phyloP scores from a whole-genome alignment of 2,888 invertebrate genomes.

The Phragmatobia fuliginosa region DNA sequence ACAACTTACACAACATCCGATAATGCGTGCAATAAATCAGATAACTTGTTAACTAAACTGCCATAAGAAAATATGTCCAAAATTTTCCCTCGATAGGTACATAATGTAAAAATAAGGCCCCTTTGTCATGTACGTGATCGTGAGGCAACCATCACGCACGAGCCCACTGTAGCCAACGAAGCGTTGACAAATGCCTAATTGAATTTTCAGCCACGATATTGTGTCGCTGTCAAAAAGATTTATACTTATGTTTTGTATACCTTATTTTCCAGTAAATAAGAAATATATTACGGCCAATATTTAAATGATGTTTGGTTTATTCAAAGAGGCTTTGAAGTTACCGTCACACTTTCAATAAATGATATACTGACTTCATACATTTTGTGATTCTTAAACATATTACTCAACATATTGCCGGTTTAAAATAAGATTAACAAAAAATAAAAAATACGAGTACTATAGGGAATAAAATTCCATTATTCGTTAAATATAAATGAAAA shows the following conservation, averaged over 20 bases:
- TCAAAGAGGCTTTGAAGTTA: not conserved
- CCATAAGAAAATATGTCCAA: conserved; percentile 40
- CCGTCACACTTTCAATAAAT: not conserved
- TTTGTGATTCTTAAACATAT: not conserved
- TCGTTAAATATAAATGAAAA: not conserved
- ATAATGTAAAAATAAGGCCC: conserved; percentile 69
- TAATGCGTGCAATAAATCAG: conserved; percentile 59
- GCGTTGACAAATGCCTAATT: conserved; percentile 79
- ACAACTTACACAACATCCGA: conserved; percentile 43
- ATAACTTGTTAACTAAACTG: conserved; percentile 52
- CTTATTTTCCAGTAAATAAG: conserved; percentile 29
- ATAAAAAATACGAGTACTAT: not conserved
- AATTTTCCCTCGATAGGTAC: conserved; percentile 46
- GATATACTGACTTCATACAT: not conserved
- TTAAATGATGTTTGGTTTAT: conserved; percentile 19
- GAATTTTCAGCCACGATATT: conserved; percentile 76
- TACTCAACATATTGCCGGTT: not conserved
- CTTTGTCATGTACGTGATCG: conserved; percentile 63
- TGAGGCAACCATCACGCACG: conserved; percentile 70
- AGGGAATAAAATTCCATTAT: not conserved
- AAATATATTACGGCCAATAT: conserved; percentile 17
- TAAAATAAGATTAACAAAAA: not conserved
- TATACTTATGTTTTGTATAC: conserved; percentile 55
- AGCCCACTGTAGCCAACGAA: conserved; percentile 65
- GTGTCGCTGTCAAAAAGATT: conserved; percentile 66